Evolutionary conservation across 1,140 invertebrate genomes (phyloP).

Genomic region (Xylocopa sonorina): DNA sequence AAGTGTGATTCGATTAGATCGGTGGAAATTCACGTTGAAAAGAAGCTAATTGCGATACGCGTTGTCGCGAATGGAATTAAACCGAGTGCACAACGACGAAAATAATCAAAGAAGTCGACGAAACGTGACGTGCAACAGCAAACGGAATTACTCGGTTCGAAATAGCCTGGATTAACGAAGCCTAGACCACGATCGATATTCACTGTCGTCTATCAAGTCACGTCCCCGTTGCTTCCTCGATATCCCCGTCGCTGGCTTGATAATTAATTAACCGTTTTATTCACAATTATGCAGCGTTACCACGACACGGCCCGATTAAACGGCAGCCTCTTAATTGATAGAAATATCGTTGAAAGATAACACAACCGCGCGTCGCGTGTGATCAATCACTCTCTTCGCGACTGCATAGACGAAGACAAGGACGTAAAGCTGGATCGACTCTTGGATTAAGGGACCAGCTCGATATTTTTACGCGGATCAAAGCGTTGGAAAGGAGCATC

Average conservation of each 20-base stretch:
- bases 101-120: background rate
- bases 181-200: slow-evolving; percentile 32
- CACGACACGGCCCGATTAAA: background rate
- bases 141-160: slow-evolving; percentile 6
- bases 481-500: background rate
- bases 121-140: slow-evolving; percentile 17
- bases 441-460: too few relatives aligned
- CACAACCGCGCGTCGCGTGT: too few relatives aligned
- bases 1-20: background rate
- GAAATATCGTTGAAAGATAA: too few relatives aligned
- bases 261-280: slow-evolving; percentile 29
- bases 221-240: slow-evolving; percentile 17
- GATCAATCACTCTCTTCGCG: background rate
- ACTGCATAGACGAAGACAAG: background rate
- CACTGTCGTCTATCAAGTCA: background rate
- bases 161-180: too few relatives aligned
- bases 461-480: background rate
- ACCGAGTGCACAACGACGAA: background rate
- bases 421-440: too few relatives aligned
- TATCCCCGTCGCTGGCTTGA: background rate
- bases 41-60: background rate
- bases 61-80: background rate
- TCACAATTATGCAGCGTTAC: background rate
- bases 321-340: background rate
- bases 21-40: background rate